These are phyloP conservation scores for Drosophila nr. fundita DNA, from an alignment of 2,888 invertebrate species.

Conservation along the genomic window DNA sequence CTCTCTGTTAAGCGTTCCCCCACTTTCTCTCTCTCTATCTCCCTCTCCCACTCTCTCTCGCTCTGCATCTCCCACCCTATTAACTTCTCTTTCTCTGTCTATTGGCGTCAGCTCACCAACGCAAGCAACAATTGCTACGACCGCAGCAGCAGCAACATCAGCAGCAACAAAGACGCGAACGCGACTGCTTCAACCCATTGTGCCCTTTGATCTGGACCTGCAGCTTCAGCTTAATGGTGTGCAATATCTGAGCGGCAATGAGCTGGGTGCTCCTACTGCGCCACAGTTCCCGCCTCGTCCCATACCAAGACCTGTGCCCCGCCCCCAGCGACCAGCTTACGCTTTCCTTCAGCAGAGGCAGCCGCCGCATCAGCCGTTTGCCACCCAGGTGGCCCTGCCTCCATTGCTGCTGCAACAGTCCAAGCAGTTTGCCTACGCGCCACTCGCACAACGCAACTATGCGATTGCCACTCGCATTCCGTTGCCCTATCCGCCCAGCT, in stretches of 20 bases:
- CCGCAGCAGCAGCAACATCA: conserved; percentile 41
- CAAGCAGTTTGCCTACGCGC: conserved; percentile 82
- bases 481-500: conserved; percentile 83
- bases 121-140: conserved; percentile 41
- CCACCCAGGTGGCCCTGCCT: conserved; percentile 23
- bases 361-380: conserved; percentile 17
- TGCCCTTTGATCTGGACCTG: conserved; percentile 72
- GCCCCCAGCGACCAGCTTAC: conserved; percentile 51
- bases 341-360: conserved; percentile 42
- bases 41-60: neutral
- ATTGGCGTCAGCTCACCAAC: conserved; percentile 36
- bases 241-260: conserved; percentile 62
- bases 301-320: conserved; percentile 24
- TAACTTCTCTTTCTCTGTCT: neutral
- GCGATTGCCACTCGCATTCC: conserved; percentile 56
- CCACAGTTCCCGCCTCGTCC: conserved; percentile 37
- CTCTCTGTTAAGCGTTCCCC: conserved; percentile 12
- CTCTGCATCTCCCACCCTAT: neutral
- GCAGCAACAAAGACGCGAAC: conserved; percentile 51
- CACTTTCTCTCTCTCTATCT: conserved; percentile 1
- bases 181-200: conserved; percentile 63
- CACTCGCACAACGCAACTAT: conserved; percentile 65
- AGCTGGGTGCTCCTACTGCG: conserved; percentile 21
- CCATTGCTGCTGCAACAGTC: conserved; percentile 65
- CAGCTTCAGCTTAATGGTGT: conserved; percentile 56